Evolutionary conservation across 2,888 invertebrate genomes (phyloP), one percentile per base, ranked within the genome.

Genomic region (Acholoe squamosa): DNA sequence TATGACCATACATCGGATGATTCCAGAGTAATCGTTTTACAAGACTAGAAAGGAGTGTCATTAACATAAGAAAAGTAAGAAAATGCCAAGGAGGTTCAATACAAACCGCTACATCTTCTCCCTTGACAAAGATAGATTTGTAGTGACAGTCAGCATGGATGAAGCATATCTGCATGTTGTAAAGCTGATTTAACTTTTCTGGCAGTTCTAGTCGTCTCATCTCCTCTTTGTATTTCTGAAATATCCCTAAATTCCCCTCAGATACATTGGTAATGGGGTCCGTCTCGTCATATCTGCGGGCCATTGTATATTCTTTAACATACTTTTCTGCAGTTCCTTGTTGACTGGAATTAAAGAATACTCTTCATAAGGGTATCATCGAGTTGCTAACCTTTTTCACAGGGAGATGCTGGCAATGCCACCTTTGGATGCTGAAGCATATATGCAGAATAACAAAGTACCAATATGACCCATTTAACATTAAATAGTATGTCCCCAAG

Each of bases 111-210:
- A 25, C 25, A 0, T 43, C 16, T 16, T 43, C 43, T 7, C 34
- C n/a, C 33, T 80, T 80, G 80, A 43, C n/a, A 43, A 80, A 80
- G 34, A 80, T 43, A 16, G 80, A 33, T 16, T 80, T 80, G 34
- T 80, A 16, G 80, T 80, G 80, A 19, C 80, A 80, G 43, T 80
- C 80, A 34, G 34, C 80, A 80, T 80, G 80, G 43, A 80, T 80
- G 3, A 80, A 43, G 22, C 80, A 80, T 31, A 22, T 33, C 34
- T 43, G 33, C 33, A 80, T 19, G 10, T 80, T 43, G 43, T 33
- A 80, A 22, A 43, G 33, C 1, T 33, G 14, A 43, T 0, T 22
- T 5, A 80, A 14, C 22, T 80, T 80, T 34, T 80, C 22, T 16
- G 12, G 14, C 0, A 80, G 12, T 19, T 34, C 80, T 16, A 80